Percentiles rank a stretch among this genome's conserved stretches.
These are phyloP conservation scores for Bettongia penicillata DNA, from an alignment of 2,113 vertebrate genomes.

Conservation along the genomic window DNA sequence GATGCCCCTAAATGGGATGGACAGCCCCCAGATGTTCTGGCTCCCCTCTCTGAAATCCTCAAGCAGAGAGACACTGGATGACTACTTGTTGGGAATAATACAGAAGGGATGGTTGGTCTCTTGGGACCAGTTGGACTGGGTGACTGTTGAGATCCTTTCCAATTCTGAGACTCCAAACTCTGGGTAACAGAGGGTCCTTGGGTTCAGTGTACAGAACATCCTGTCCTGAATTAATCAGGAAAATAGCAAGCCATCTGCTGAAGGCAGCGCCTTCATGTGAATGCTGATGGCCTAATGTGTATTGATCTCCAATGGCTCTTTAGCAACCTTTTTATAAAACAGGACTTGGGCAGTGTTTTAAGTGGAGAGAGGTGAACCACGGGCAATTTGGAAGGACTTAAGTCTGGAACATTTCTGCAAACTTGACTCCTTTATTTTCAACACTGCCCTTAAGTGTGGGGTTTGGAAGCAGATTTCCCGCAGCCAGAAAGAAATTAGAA, in stretches of 20 bases:
- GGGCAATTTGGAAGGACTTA: constrained; percentile 9
- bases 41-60: not conserved
- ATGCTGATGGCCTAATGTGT: constrained; percentile 77
- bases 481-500: not conserved
- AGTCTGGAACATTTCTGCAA: constrained; percentile 19
- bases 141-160: not conserved
- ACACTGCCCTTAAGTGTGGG: not conserved
- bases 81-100: fast-evolving
- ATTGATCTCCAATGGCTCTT: constrained; percentile 68
- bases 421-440: constrained; percentile 10
- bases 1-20: not conserved
- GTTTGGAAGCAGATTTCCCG: not conserved
- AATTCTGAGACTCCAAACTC: not conserved
- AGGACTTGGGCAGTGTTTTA: not conserved
- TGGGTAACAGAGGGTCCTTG: not conserved
- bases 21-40: not conserved
- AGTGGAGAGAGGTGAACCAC: constrained; percentile 10
- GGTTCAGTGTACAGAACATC: constrained; percentile 7
- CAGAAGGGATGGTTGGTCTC: not conserved
- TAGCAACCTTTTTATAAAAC: constrained; percentile 66
- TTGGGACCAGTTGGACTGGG: not conserved
- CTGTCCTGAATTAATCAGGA: constrained; percentile 9
- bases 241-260: constrained; percentile 49
- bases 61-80: not conserved
- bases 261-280: constrained; percentile 54